Evolutionary conservation across 2,888 invertebrate species (phyloP).

Genomic region (Coleophora deauratella): DNA sequence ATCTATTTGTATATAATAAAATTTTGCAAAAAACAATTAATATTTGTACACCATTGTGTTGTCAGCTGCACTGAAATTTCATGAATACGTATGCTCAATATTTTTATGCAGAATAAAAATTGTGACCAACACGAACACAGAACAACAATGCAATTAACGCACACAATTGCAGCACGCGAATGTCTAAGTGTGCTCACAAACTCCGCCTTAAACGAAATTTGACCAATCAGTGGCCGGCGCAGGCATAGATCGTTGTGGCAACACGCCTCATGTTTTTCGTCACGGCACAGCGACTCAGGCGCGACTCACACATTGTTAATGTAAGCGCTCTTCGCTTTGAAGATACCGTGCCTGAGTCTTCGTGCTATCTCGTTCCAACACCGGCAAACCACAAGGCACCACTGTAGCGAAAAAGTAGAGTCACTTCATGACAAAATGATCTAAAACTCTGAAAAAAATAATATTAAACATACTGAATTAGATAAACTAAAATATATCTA

Average conservation of each 20-base stretch:
- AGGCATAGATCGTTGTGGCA: constrained; percentile 67
- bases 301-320: constrained; percentile 73
- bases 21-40: no score
- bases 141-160: constrained; percentile 69
- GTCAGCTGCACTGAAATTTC: constrained; percentile 35
- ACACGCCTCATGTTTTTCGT: constrained; percentile 71
- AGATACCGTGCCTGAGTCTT: constrained; percentile 60
- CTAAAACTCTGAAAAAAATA: neutral
- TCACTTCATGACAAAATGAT: neutral
- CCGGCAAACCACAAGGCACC: constrained; percentile 32
- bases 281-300: constrained; percentile 71
- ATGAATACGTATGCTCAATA: constrained; percentile 17
- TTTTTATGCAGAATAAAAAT: constrained; percentile 36
- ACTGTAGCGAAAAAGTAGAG: constrained; percentile 3
- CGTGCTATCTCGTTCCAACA: constrained; percentile 56
- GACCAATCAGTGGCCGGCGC: constrained; percentile 54
- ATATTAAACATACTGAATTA: neutral
- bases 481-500: neutral
- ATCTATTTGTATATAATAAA: no score
- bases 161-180: constrained; percentile 43
- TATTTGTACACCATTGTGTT: constrained; percentile 13
- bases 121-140: constrained; percentile 54
- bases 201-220: constrained; percentile 64
- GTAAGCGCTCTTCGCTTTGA: constrained; percentile 59
- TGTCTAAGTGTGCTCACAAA: constrained; percentile 57